Evolutionary conservation across 2,113 vertebrate genomes (phyloP).

Genomic region (Alethe castanea): DNA sequence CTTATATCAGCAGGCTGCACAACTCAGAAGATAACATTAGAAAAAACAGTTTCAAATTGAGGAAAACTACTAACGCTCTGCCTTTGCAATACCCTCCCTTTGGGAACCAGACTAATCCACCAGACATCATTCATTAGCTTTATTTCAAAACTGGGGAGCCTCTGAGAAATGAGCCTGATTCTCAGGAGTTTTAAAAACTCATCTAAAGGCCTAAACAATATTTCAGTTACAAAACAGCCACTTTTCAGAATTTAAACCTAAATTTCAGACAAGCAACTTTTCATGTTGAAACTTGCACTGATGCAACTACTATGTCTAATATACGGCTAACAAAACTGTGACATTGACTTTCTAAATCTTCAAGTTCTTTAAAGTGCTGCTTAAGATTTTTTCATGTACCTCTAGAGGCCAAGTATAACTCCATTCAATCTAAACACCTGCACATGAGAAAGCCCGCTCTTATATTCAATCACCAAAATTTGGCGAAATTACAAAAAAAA

Average conservation of each 20-base stretch:
- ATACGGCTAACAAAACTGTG: not conserved
- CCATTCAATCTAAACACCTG: not conserved
- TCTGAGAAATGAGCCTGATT: not conserved
- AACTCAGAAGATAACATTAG: not conserved
- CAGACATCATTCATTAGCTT: not conserved
- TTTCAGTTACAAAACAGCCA: not conserved
- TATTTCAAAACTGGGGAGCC: not conserved
- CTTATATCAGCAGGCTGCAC: not conserved
- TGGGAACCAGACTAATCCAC: not conserved
- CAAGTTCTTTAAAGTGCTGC: not conserved
- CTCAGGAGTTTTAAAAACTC: not conserved
- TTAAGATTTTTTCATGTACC: not conserved
- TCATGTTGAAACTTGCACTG: not conserved
- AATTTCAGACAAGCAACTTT: not conserved
- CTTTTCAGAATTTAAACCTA: not conserved
- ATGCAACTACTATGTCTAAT: not conserved
- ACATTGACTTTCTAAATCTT: not conserved
- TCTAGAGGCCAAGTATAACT: not conserved
- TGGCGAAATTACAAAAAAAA: not conserved
- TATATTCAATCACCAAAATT: not conserved
- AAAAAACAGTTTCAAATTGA: not conserved
- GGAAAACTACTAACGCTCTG: not conserved
- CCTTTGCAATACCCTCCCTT: not conserved
- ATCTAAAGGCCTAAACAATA: not conserved
- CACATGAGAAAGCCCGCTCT: accelerated